Percentiles rank a stretch among this genome's conserved stretches.
Evolutionary conservation across 2,797 vertebrate species (phyloP).

Genomic region (Gadopsis bispinosus): DNA sequence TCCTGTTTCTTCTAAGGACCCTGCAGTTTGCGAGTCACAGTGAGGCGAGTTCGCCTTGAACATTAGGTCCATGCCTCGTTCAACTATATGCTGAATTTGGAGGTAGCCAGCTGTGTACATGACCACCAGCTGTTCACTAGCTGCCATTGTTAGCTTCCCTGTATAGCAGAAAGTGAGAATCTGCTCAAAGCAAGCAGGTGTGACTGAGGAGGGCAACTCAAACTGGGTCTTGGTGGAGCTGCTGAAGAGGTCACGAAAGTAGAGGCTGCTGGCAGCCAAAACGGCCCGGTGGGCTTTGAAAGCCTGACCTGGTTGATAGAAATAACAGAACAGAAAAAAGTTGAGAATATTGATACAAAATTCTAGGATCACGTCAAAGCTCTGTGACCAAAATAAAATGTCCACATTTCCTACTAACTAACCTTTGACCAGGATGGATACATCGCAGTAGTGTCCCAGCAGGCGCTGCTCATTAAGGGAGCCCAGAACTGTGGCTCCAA

Average conservation of each 20-base stretch:
- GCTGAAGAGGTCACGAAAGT: slow-evolving; percentile 98
- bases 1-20: slow-evolving; percentile 91
- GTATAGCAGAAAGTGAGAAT: slow-evolving; percentile 99
- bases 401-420: slow-evolving; percentile 24
- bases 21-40: slow-evolving; percentile 97
- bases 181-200: slow-evolving; percentile 97
- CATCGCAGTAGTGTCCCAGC: slow-evolving; percentile 98
- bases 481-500: slow-evolving; percentile 96
- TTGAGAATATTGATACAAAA: slow-evolving; percentile 18
- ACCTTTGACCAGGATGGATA: slow-evolving; percentile 97
- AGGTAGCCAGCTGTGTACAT: slow-evolving; percentile 99
- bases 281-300: slow-evolving; percentile 98
- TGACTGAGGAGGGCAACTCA: slow-evolving; percentile 96
- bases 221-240: slow-evolving; percentile 96
- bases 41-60: slow-evolving; percentile 99
- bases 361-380: background rate
- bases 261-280: slow-evolving; percentile 97
- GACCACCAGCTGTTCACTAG: slow-evolving; percentile 98
- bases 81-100: slow-evolving; percentile 99
- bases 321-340: slow-evolving; percentile 32
- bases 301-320: slow-evolving; percentile 86
- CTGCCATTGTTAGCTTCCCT: slow-evolving; percentile 97
- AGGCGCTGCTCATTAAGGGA: slow-evolving; percentile 97
- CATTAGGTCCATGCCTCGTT: slow-evolving; percentile 97
- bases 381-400: background rate